Evolutionary conservation across 2,113 vertebrate genomes (phyloP).

Genomic region (Eclectus roratus): DNA sequence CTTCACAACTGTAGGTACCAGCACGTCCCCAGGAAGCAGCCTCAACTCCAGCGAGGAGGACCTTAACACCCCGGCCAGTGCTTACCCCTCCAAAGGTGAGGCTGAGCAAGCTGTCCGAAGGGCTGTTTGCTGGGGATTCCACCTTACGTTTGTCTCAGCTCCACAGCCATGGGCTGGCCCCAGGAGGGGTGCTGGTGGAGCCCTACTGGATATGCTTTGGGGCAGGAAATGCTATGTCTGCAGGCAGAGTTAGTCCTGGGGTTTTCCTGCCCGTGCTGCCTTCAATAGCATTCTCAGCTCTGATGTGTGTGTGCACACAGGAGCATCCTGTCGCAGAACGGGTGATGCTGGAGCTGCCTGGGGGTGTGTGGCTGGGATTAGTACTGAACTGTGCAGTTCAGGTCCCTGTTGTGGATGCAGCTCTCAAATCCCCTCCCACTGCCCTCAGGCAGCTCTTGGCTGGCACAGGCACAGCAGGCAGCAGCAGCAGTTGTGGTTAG

Average conservation of each 20-base stretch:
- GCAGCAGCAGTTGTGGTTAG: background rate
- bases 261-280: background rate
- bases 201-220: background rate
- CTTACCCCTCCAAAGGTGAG: conserved; percentile 33
- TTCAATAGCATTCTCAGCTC: background rate
- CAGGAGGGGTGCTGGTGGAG: background rate
- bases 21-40: conserved; percentile 35
- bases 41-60: conserved; percentile 63
- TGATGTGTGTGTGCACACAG: background rate
- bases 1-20: background rate
- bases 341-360: background rate
- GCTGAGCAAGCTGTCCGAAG: background rate
- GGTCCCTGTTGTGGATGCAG: background rate
- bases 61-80: background rate
- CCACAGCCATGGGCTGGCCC: background rate
- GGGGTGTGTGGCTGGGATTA: background rate
- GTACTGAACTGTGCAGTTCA: background rate
- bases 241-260: background rate
- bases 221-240: background rate
- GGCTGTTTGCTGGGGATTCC: background rate
- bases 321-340: background rate
- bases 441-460: background rate
- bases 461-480: background rate
- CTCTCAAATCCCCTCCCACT: background rate
- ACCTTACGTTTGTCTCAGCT: background rate